Base-by-base conservation (phyloP, 30 jellyfish, hydroid and myxozoan species). In the Rhopilema esculentum region DNA sequence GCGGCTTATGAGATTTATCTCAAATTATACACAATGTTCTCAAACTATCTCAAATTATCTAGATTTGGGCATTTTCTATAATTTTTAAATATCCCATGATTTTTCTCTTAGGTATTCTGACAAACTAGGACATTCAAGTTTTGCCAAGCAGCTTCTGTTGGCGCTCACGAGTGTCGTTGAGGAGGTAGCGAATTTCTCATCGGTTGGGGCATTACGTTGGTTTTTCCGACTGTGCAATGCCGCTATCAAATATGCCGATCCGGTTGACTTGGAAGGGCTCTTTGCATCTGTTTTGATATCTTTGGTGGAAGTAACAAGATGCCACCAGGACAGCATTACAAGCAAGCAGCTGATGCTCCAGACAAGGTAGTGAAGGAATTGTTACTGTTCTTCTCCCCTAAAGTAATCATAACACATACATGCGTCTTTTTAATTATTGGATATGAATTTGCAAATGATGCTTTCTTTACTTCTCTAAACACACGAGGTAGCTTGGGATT, bases 161-260 rank as follows among this genome's bases (percentile, higher is more conserved):
- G 85, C 92, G 24, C 70, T 70, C 66, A 70, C 21, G 16, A 27
- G 8, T 29, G 77, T 70, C 8, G 72, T 72, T 69, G 79, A 50
- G 31, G 25, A 50, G 51, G 75, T 85, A 21, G 73, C 77, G 71
- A 16, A 32, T 7, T 67, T 85, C 75, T 61, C 27, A 20, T 94
- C 98, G 9, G 88, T 93, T 12, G 98, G 97, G 16, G 97, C 98
- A 1, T 26, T 83, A 49, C 96, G 96, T 72, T 94, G 98, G 98
- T 51, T 86, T 31, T 94, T 94, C 71, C 66, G 88, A 30, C 79
- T 94, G 69, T 51, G 87, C 53, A 62, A 64, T 29, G 79, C 80
- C 21, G 89, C 70, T 23, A 85, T 76, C n/a, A 21, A 66, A 16
- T 66, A 48, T 20, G 75, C 88, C 0, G 27, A 27, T 12, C 61